A percentile compares a stretch with the other conserved stretches of the same genome.
Conservation (phyloP, 2,113 vertebrate species). For the Thunnus maccoyii region DNA sequence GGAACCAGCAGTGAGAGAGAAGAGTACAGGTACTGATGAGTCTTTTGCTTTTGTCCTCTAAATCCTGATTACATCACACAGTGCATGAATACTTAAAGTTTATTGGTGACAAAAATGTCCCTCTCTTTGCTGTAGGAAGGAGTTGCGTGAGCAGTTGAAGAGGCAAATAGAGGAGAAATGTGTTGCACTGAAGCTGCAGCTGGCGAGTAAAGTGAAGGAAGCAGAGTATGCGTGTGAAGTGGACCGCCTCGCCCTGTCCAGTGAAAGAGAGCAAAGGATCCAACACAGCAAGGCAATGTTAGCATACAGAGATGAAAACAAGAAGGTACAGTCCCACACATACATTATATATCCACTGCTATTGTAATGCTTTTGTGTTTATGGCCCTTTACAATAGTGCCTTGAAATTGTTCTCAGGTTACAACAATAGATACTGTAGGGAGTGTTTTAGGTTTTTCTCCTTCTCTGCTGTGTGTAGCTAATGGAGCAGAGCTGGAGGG, state of each 20-base stretch:
- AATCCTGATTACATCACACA: background rate
- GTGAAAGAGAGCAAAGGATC: conserved; percentile 68
- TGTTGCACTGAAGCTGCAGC: conserved; percentile 60
- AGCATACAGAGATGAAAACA: conserved; percentile 82
- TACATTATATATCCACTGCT: conserved; percentile 15
- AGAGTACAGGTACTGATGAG: conserved; percentile 75
- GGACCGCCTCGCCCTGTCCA: conserved; percentile 66
- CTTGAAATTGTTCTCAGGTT: conserved; percentile 44
- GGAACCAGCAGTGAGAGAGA: conserved; percentile 80
- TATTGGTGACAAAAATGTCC: background rate
- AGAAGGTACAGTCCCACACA: conserved; percentile 66
- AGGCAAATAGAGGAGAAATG: conserved; percentile 82
- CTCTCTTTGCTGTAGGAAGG: conserved; percentile 64
- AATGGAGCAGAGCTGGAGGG: conserved; percentile 83
- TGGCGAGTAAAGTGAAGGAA: conserved; percentile 67
- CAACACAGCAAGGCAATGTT: conserved; percentile 72
- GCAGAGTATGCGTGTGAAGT: conserved; percentile 59
- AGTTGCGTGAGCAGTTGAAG: conserved; percentile 76
- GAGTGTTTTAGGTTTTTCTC: conserved; percentile 20
- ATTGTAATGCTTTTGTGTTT: conserved; percentile 4
- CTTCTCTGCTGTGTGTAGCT: conserved; percentile 62
- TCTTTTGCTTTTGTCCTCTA: background rate
- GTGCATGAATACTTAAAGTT: background rate
- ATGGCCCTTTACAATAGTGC: background rate
- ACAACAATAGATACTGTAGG: conserved; percentile 15